phyloP scores from a whole-genome alignment of 2,113 vertebrate genomes.

The Speoplatyrhinus poulsoni region DNA sequence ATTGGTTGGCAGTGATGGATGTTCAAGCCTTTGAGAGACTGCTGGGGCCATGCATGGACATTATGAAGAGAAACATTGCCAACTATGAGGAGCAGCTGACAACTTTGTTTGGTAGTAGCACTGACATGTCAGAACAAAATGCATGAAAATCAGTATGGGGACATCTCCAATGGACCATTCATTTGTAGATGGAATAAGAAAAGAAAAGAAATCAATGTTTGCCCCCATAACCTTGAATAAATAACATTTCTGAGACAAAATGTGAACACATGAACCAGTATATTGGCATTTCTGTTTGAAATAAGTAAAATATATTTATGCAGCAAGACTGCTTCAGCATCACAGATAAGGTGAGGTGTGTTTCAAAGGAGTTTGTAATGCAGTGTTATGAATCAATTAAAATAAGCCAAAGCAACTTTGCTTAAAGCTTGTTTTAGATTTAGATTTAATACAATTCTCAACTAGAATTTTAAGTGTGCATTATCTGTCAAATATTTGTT shows the following conservation, averaged over 20 bases:
- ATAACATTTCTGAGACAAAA: constrained; percentile 55
- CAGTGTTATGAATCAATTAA: constrained; percentile 36
- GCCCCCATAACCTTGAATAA: constrained; percentile 34
- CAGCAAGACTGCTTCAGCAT: constrained; percentile 11
- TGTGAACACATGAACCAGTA: constrained; percentile 49
- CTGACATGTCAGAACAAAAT: constrained; percentile 89
- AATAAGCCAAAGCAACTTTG: constrained; percentile 56
- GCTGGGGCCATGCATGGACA: constrained; percentile 99
- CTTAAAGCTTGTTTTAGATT: constrained; percentile 48
- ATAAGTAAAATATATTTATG: constrained; percentile 19
- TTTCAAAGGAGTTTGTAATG: constrained; percentile 35
- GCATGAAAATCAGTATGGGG: constrained; percentile 77
- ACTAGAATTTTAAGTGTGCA: constrained; percentile 41
- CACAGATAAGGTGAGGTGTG: constrained; percentile 18
- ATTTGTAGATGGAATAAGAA: constrained; percentile 15
- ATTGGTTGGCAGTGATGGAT: constrained; percentile 85
- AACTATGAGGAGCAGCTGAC: constrained; percentile 98
- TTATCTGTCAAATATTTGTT: constrained; percentile 60
- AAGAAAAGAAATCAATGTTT: constrained; percentile 44
- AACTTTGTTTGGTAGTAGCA: constrained; percentile 92
- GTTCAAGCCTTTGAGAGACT: constrained; percentile 97
- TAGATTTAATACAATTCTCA: constrained; percentile 42
- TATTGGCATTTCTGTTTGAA: constrained; percentile 40
- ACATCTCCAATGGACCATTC: constrained; percentile 45
- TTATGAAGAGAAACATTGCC: constrained; percentile 99